Conservation (phyloP, 2,888 invertebrate species). For the Brenthis ino region DNA sequence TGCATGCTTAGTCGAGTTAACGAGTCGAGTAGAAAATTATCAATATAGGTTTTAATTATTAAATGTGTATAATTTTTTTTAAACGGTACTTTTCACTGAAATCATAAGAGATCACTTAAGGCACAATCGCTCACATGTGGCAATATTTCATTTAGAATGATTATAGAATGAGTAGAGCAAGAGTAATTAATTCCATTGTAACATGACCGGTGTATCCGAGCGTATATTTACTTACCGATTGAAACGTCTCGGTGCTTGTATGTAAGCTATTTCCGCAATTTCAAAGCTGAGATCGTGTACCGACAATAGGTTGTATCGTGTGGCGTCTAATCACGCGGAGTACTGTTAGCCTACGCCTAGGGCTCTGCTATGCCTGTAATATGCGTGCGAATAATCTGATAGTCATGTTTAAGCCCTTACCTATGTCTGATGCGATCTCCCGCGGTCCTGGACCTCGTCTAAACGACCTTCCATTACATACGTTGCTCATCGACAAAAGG, state of each 20-base stretch:
- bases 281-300: constrained; percentile 79
- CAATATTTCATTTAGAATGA: constrained; percentile 33
- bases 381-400: constrained; percentile 80
- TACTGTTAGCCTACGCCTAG: constrained; percentile 75
- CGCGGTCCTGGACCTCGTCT: constrained; percentile 19
- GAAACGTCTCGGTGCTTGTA: constrained; percentile 79
- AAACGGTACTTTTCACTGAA: not conserved
- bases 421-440: constrained; percentile 32
- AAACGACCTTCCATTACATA: constrained; percentile 2
- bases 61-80: not conserved
- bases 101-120: not conserved
- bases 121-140: constrained; percentile 18
- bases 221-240: constrained; percentile 70
- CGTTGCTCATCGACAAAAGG: not conserved
- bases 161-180: constrained; percentile 38
- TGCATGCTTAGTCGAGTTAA: no score
- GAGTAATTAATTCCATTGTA: constrained; percentile 41
- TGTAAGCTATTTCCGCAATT: constrained; percentile 80
- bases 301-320: constrained; percentile 80
- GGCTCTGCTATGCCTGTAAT: constrained; percentile 65
- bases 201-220: constrained; percentile 52
- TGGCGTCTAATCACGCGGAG: constrained; percentile 79
- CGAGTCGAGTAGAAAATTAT: no score
- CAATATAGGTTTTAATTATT: no score
- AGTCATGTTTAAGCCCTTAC: constrained; percentile 50